A percentile compares a stretch with the other conserved stretches of the same genome.
Conservation (phyloP, 2,113 vertebrate species). For the Cebus imitator region DNA sequence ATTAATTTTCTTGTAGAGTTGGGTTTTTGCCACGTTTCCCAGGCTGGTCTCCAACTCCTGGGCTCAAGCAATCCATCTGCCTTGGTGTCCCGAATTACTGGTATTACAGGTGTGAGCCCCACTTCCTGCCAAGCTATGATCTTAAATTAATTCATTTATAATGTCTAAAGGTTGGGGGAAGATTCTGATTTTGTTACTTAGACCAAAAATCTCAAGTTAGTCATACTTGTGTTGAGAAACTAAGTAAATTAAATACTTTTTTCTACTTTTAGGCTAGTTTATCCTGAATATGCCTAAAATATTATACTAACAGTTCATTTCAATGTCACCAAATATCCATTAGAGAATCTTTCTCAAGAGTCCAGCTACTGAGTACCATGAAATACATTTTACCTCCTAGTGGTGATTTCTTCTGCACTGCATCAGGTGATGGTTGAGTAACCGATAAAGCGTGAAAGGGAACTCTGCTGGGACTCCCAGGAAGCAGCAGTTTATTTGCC, state of each 20-base stretch:
- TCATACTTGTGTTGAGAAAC: background rate
- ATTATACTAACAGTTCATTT: background rate
- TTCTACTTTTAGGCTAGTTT: background rate
- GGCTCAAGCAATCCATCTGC: too few relatives aligned
- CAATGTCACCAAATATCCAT: background rate
- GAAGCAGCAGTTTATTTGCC: background rate
- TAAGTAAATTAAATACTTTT: background rate
- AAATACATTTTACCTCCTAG: background rate
- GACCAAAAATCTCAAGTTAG: background rate
- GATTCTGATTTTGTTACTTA: background rate
- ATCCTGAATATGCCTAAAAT: background rate
- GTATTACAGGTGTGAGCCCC: too few relatives aligned
- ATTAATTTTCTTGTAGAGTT: too few relatives aligned
- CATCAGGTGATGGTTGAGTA: background rate
- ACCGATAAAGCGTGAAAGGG: background rate
- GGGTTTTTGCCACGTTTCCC: too few relatives aligned
- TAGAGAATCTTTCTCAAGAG: background rate
- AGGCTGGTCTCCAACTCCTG: too few relatives aligned
- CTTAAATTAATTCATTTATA: conserved; percentile 2
- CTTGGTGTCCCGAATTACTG: too few relatives aligned
- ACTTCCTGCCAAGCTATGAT: too few relatives aligned
- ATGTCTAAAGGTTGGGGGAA: background rate
- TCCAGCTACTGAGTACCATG: background rate
- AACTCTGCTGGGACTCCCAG: background rate
- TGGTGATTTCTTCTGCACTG: background rate